A percentile compares a stretch with the other conserved stretches of the same genome.
phyloP scores from a whole-genome alignment of 2,113 vertebrate species.

The Mohoua ochrocephala region DNA sequence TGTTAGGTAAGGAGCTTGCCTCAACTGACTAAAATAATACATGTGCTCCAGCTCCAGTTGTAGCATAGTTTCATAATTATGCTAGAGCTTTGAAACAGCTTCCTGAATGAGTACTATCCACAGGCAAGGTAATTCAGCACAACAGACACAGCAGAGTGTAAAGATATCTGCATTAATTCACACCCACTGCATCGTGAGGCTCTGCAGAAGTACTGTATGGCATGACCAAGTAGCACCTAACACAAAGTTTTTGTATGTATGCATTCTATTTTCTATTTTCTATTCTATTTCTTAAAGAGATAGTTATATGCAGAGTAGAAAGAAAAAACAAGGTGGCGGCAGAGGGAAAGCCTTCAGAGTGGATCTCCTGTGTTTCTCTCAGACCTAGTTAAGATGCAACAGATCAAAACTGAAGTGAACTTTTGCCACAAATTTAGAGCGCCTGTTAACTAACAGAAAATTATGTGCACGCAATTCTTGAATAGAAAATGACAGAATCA shows the following conservation, averaged over 20 bases:
- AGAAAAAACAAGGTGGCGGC: not conserved
- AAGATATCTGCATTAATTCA: not conserved
- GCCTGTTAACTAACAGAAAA: not conserved
- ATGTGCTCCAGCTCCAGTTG: not conserved
- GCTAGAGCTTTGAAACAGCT: not conserved
- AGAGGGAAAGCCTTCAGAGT: not conserved
- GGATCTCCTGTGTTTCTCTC: not conserved
- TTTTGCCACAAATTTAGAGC: not conserved
- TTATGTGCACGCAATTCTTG: not conserved
- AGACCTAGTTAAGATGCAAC: not conserved
- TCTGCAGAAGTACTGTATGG: not conserved
- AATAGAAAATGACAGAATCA: not conserved
- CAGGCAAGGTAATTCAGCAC: not conserved
- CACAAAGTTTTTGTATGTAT: not conserved
- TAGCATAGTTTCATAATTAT: not conserved
- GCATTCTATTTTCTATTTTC: not conserved
- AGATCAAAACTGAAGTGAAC: not conserved
- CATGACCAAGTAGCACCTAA: not conserved
- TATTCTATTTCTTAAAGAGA: too few species aligned
- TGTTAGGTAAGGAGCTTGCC: not conserved
- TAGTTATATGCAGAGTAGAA: not conserved
- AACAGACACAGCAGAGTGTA: not conserved
- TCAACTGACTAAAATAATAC: not conserved
- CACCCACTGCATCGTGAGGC: not conserved
- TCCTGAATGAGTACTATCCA: not conserved